Conservation (phyloP, 2,113 vertebrate genomes). For the Orientallactaga bullata region DNA sequence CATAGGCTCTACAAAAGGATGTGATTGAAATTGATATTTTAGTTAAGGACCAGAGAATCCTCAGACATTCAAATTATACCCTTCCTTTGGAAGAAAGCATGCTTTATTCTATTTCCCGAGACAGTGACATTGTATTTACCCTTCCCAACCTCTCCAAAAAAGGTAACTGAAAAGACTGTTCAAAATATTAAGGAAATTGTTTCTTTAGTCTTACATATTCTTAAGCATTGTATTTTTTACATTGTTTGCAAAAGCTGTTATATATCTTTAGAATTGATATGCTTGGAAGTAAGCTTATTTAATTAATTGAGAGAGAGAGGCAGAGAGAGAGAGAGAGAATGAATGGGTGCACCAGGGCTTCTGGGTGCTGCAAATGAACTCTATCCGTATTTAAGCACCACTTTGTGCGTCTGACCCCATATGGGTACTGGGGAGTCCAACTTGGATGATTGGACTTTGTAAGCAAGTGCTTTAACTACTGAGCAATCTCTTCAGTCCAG, state of each 20-base stretch:
- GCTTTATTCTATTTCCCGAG: conserved; percentile 91
- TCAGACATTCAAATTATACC: conserved; percentile 91
- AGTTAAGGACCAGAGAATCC: conserved; percentile 90
- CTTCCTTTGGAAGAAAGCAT: conserved; percentile 93
- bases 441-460: no score
- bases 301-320: no score
- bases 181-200: conserved; percentile 10
- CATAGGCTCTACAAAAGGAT: conserved; percentile 93
- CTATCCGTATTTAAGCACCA: no score
- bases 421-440: no score
- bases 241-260: not conserved
- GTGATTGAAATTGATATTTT: conserved; percentile 94
- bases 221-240: conserved; percentile 1
- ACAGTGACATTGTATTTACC: conserved; percentile 91
- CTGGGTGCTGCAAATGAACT: no score
- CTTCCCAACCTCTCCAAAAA: conserved; percentile 89
- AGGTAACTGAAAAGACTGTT: conserved; percentile 85
- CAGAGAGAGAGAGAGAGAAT: no score
- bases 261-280: not conserved
- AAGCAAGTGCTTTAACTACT: no score
- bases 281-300: conserved; percentile 2
- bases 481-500: no score
- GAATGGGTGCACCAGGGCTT: no score
- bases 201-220: conserved; percentile 36
- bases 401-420: no score